Base-by-base conservation (phyloP, 2,888 invertebrate genomes). In the Scaptomyza parva region DNA sequence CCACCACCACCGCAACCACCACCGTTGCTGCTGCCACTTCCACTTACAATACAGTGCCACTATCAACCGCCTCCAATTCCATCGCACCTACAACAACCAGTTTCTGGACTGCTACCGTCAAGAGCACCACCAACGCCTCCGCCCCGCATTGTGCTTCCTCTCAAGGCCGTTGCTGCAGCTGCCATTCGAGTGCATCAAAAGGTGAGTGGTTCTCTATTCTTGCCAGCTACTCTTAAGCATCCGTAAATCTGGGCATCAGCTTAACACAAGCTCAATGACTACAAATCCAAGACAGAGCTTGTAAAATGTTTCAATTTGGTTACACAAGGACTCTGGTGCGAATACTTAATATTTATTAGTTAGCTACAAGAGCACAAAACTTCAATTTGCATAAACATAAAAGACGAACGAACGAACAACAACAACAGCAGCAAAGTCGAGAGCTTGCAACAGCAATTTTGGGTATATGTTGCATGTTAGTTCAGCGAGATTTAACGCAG, bases 371-470 rank as follows among this genome's bases (percentile, higher is more conserved):
- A 62, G 63, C 58, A 41, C 65, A 61, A 67, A 82, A 82, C 80
- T 87, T 86, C 86, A 86, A 87, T 87, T 88, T 88, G 77, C 87
- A 87, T 88, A 87, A 88, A 82, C 85, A 86, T 78, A 84, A 83
- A 80, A 77, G 84, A 73, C 82, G 73, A 73, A 75, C 62, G 69
- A 68, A n/a, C 64, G 60, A 55, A 39, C 55, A 39, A 30, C 44
- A 59, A 14, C 14, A 45, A 20, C 51, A 52, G 54, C 64, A 73
- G 39, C 60, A 39, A 37, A 54, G 53, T 58, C 24, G 64, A 59
- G 63, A 43, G 37, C 52, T 57, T 52, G 54, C 41, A 18, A 22
- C 44, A 48, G 43, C 45, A 48, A 65, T 77, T 72, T 30, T n/a
- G 66, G 60, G 48, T 77, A 52, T 68, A 55, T 82, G 75, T 72